Conservation (phyloP, 2,113 vertebrate genomes). For the Melanostigma gelatinosum region DNA sequence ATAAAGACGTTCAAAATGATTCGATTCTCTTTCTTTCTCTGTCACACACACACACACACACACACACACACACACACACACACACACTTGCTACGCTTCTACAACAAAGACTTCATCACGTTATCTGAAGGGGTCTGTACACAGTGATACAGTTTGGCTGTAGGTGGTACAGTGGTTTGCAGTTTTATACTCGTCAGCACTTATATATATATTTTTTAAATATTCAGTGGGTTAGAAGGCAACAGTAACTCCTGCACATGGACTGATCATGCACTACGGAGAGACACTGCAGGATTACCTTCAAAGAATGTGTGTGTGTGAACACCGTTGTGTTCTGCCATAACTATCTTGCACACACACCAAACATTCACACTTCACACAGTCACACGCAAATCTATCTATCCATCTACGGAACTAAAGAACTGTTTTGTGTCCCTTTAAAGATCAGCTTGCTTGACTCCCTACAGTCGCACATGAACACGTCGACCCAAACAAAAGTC, state of each 20-base stretch:
- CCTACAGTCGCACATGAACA: neutral
- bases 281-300: conserved; percentile 46
- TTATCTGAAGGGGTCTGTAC: too few species aligned
- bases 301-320: conserved; percentile 9
- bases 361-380: conserved; percentile 3
- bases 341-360: neutral
- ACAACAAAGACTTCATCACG: too few species aligned
- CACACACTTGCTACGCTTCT: too few species aligned
- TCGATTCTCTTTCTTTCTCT: too few species aligned
- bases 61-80: too few species aligned
- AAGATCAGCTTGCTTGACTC: neutral
- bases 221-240: too few species aligned
- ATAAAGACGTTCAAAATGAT: neutral
- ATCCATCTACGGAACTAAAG: neutral
- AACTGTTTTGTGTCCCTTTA: neutral
- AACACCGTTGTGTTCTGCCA: neutral
- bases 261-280: neutral
- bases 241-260: too few species aligned
- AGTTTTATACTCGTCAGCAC: too few species aligned
- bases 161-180: too few species aligned
- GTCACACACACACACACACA: too few species aligned
- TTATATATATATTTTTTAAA: too few species aligned
- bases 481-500: neutral
- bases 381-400: neutral
- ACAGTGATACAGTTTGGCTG: too few species aligned